Conservation (phyloP, 2,888 invertebrate genomes). For the Amphipyra tragopoginis region DNA sequence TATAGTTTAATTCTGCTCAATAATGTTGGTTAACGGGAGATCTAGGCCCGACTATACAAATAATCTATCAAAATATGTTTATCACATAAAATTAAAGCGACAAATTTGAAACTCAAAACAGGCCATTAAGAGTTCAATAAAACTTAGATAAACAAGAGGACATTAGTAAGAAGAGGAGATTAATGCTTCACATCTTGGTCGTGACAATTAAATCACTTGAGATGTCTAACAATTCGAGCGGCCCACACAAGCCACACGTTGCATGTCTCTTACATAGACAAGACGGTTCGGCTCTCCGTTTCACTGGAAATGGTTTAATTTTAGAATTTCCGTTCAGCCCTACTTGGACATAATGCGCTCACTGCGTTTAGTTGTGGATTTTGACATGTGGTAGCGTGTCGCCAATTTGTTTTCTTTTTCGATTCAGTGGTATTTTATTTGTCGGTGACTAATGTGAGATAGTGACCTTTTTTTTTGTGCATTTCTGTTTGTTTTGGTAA, state of each 20-base stretch:
- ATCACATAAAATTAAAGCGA: slow-evolving; percentile 27
- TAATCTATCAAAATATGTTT: slow-evolving; percentile 11
- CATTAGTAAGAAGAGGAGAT: slow-evolving; percentile 68
- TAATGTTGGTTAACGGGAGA: too few relatives aligned
- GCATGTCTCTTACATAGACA: slow-evolving; percentile 79
- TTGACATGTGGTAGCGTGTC: slow-evolving; percentile 69
- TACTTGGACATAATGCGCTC: slow-evolving; percentile 84
- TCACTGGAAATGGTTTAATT: slow-evolving; percentile 87
- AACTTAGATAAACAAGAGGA: slow-evolving; percentile 57
- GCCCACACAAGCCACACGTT: slow-evolving; percentile 79
- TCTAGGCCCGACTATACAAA: neutral
- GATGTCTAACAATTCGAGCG: slow-evolving; percentile 74
- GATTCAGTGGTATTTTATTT: slow-evolving; percentile 57
- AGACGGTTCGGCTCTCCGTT: slow-evolving; percentile 79
- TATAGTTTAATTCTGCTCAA: too few relatives aligned
- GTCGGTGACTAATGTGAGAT: slow-evolving; percentile 55
- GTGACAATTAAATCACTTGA: slow-evolving; percentile 86
- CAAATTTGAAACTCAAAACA: slow-evolving; percentile 28
- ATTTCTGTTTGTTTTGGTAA: slow-evolving; percentile 47
- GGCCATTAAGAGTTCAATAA: slow-evolving; percentile 47
- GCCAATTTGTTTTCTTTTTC: slow-evolving; percentile 57
- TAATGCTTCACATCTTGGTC: slow-evolving; percentile 73
- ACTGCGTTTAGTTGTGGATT: slow-evolving; percentile 77
- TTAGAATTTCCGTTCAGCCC: slow-evolving; percentile 88
- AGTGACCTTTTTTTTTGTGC: slow-evolving; percentile 50